phyloP scores from a whole-genome alignment of 2,113 vertebrate species.

The Pseudopipra pipra region DNA sequence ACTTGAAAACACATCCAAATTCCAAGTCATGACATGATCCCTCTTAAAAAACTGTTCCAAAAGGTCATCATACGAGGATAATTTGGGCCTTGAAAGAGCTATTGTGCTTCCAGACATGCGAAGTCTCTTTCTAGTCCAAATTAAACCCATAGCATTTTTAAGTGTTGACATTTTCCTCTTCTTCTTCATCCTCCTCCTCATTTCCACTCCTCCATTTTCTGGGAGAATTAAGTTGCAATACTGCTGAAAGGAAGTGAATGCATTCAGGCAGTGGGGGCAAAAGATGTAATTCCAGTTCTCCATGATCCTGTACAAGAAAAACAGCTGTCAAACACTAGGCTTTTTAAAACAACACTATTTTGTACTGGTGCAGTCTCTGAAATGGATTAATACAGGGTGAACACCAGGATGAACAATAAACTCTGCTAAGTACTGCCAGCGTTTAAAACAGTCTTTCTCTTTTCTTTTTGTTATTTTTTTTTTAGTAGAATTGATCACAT shows the following conservation, averaged over 20 bases:
- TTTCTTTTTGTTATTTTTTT: neutral
- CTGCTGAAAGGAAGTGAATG: slow-evolving; percentile 43
- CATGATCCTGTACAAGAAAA: slow-evolving; percentile 11
- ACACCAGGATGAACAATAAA: neutral
- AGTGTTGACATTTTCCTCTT: neutral
- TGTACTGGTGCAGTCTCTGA: neutral
- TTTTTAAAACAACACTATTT: neutral
- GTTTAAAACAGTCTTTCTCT: neutral
- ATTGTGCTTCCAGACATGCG: neutral
- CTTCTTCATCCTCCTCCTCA: neutral
- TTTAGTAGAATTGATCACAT: neutral
- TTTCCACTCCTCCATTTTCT: neutral
- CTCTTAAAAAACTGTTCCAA: slow-evolving; percentile 7
- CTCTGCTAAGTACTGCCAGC: neutral
- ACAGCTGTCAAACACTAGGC: neutral
- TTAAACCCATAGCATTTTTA: neutral
- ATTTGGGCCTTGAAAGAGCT: neutral
- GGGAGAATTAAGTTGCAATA: neutral
- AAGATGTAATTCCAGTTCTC: neutral
- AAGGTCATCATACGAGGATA: neutral
- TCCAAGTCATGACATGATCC: neutral
- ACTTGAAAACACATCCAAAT: neutral
- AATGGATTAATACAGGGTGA: neutral
- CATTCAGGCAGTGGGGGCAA: neutral
- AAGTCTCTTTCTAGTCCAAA: neutral